These are phyloP conservation scores for Sylvilagus floridanus DNA, from an alignment of 2,797 vertebrate genomes.

Conservation along the genomic window DNA sequence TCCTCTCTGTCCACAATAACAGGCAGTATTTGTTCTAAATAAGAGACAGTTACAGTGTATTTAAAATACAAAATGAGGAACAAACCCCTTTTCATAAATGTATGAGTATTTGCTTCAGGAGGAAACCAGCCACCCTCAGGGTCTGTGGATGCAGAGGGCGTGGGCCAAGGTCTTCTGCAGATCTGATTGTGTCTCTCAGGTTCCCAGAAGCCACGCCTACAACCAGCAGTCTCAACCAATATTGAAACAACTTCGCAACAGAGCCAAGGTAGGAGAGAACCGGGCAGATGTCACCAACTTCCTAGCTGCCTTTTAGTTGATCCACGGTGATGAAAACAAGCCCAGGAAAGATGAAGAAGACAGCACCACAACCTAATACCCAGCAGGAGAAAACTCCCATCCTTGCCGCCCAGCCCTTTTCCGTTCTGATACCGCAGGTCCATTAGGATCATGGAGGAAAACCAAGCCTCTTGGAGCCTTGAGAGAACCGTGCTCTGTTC, in stretches of 20 bases:
- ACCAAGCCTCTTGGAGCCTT: background rate
- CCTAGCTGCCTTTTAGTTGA: background rate
- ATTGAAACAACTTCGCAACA: background rate
- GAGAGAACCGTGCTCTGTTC: background rate
- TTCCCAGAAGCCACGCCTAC: background rate
- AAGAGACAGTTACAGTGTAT: background rate
- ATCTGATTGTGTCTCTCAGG: background rate
- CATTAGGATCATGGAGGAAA: constrained; percentile 64
- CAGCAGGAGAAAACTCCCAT: background rate
- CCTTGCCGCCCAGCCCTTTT: background rate
- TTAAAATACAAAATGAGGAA: constrained; percentile 19
- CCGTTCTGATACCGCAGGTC: background rate
- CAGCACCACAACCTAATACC: background rate
- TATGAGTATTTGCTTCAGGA: background rate
- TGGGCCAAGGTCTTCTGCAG: background rate
- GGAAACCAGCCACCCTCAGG: background rate
- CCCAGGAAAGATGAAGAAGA: background rate
- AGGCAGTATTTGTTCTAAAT: constrained; percentile 29
- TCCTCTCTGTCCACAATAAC: background rate
- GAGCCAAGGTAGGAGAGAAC: background rate
- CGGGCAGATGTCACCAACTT: background rate
- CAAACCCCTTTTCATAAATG: background rate
- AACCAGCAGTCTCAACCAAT: background rate
- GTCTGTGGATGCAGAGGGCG: background rate
- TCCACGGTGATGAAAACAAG: background rate